These are phyloP conservation scores for Salvelinus namaycush DNA, from an alignment of 2,113 vertebrate genomes.

Conservation along the genomic window DNA sequence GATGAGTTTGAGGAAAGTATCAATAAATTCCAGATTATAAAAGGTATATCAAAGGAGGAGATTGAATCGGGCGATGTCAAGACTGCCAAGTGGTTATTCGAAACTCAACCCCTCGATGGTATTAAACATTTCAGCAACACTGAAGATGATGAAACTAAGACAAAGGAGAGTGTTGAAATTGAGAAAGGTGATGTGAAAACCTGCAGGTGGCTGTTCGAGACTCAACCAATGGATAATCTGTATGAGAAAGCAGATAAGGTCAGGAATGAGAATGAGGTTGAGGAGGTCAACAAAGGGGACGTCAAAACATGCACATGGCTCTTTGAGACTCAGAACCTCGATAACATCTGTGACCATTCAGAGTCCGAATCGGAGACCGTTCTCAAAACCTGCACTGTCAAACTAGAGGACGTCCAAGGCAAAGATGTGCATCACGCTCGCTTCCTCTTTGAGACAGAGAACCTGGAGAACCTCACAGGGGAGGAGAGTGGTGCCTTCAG, in stretches of 20 bases:
- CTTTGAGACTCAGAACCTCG: constrained; percentile 89
- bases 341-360: constrained; percentile 81
- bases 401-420: constrained; percentile 83
- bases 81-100: constrained; percentile 92
- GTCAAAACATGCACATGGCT: constrained; percentile 90
- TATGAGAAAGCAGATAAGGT: constrained; percentile 82
- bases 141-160: constrained; percentile 76
- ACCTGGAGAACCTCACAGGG: constrained; percentile 83
- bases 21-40: constrained; percentile 87
- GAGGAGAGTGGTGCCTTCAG: constrained; percentile 78
- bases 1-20: constrained; percentile 90
- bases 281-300: constrained; percentile 86
- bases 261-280: constrained; percentile 57
- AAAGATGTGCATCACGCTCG: constrained; percentile 84
- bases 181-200: constrained; percentile 88
- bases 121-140: constrained; percentile 78
- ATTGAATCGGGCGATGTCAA: constrained; percentile 89
- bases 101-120: constrained; percentile 87
- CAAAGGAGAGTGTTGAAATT: constrained; percentile 70
- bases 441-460: constrained; percentile 90
- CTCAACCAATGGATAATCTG: constrained; percentile 86
- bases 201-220: constrained; percentile 92
- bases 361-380: constrained; percentile 74
- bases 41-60: constrained; percentile 90
- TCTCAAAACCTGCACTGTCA: constrained; percentile 77